A percentile compares a stretch with the other conserved stretches of the same genome.
These are phyloP conservation scores for Peromyscus californicus DNA, from an alignment of 2,113 vertebrate species.

Conservation along the genomic window DNA sequence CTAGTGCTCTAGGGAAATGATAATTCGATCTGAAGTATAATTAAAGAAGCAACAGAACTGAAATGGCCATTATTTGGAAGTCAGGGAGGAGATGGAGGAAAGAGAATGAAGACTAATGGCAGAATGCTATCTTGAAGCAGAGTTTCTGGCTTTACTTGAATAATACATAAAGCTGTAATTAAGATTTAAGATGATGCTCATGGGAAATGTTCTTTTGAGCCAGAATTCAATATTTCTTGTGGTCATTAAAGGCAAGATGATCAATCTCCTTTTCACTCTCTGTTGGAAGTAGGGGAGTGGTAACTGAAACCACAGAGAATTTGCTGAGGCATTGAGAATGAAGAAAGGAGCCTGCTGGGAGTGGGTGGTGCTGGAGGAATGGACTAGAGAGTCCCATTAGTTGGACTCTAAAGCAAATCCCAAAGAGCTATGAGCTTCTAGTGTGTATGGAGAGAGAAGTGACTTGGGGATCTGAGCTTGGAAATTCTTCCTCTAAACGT, in stretches of 20 bases:
- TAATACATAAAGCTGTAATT: conserved; percentile 82
- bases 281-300: conserved; percentile 28
- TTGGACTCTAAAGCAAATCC: background rate
- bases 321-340: conserved; percentile 40
- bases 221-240: conserved; percentile 76
- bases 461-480: conserved; percentile 21
- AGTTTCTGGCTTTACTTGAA: conserved; percentile 75
- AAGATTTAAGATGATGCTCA: conserved; percentile 77
- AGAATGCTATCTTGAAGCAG: conserved; percentile 12
- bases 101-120: conserved; percentile 69
- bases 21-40: conserved; percentile 45
- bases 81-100: background rate
- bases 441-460: background rate
- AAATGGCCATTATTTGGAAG: conserved; percentile 60
- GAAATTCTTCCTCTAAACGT: background rate
- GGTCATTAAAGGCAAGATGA: conserved; percentile 71
- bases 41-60: conserved; percentile 26
- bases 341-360: background rate
- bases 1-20: background rate
- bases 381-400: background rate
- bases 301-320: conserved; percentile 51
- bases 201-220: conserved; percentile 72
- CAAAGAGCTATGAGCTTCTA: background rate
- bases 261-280: conserved; percentile 73
- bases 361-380: background rate